These are phyloP conservation scores for Rutpela maculata DNA, from an alignment of 2,888 invertebrate species.

Conservation along the genomic window DNA sequence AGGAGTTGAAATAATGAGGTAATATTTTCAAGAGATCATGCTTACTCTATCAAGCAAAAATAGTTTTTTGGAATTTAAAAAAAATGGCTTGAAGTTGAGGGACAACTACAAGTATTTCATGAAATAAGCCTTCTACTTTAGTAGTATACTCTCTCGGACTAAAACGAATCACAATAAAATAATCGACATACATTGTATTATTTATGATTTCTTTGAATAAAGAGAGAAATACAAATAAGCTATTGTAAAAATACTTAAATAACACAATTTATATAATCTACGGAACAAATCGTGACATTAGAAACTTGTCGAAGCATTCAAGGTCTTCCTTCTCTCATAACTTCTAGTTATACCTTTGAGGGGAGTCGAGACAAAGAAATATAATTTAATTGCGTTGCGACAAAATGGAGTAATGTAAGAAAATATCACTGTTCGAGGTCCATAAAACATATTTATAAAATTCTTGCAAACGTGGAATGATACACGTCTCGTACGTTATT, in stretches of 20 bases:
- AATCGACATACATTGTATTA: neutral
- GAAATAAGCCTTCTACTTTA: too few species aligned
- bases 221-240: neutral
- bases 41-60: too few species aligned
- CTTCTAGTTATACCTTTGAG: constrained; percentile 10
- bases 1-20: too few species aligned
- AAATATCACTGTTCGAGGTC: neutral
- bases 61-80: too few species aligned
- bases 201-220: neutral
- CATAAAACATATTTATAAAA: neutral
- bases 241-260: constrained; percentile 3
- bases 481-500: too few species aligned
- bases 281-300: constrained; percentile 54
- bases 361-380: constrained; percentile 8
- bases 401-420: constrained; percentile 10
- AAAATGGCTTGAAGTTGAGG: too few species aligned
- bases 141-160: too few species aligned
- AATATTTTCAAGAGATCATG: too few species aligned
- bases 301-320: constrained; percentile 59
- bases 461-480: neutral
- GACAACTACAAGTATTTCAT: too few species aligned
- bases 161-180: neutral
- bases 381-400: constrained; percentile 1
- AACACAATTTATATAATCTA: constrained; percentile 9
- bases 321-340: constrained; percentile 58